Evolutionary conservation across 2,888 invertebrate species (phyloP), one percentile per base, ranked within the genome.

Genomic region (Tinea semifulvella): DNA sequence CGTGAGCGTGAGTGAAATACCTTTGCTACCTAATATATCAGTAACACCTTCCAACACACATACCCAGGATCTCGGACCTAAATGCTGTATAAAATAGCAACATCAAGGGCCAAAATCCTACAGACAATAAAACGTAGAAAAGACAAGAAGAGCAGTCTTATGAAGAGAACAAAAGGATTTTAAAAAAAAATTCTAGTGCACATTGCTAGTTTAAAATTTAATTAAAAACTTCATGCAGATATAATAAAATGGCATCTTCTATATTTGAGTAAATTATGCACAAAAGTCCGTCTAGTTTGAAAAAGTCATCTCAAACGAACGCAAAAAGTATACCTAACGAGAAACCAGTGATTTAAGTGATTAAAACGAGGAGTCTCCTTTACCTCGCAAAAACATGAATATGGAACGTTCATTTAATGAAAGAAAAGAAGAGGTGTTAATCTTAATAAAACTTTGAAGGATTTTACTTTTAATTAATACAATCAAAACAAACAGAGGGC

Each of bases 381-480:
- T n/a, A 31, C 31, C 31, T 31, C 2, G 2, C 31, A 13, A 27
- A n/a, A 48, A 60, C 71, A 79, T 79, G 75, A 79, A 80, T 79
- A 79, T 79, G 77, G 65, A 75, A 58, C 50, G 55, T 52, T 49
- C 46, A 51, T 50, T 56, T 65, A 63, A 64, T 65, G 63, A 62
- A 73, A 68, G 68, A 71, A 75, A 70, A 69, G 66, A 65, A 62
- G 71, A 49, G 47, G 77, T 77, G 79, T 75, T 79, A 75, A 79
- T 77, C 76, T 76, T 74, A 60, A 63, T 65, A 68, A 66, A 74
- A 72, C 69, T 73, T 72, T 64, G 66, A 65, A 61, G 67, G 68
- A 63, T 61, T 63, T 57, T 54, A 63, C 61, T 67, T 71, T 75
- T 79, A 79, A 79, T 80, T 79, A 80, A 80, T 79, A 74, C 79